Conservation (phyloP, 2,113 vertebrate species). For the Pardalotus punctatus region DNA sequence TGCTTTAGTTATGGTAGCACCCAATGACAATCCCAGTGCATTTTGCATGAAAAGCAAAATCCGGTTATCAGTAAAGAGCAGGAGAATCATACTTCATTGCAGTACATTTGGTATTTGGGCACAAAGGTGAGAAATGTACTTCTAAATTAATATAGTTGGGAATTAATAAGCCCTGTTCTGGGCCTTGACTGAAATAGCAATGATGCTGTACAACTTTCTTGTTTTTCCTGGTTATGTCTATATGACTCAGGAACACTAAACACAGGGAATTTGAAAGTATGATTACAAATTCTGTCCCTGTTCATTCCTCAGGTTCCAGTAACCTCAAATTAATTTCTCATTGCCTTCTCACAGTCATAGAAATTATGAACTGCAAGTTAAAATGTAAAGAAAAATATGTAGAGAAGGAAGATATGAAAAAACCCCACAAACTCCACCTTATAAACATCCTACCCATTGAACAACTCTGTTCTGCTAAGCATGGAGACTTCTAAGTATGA, state of each 20-base stretch:
- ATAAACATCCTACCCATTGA: neutral
- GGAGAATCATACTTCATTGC: neutral
- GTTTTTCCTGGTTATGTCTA: neutral
- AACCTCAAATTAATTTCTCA: neutral
- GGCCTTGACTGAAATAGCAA: neutral
- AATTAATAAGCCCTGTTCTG: neutral
- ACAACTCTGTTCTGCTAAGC: neutral
- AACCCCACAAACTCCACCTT: neutral
- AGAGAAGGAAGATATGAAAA: neutral
- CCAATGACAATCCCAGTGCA: neutral
- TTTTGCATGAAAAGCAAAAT: neutral
- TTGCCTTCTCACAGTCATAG: too few relatives aligned
- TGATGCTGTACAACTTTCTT: neutral
- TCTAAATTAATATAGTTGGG: neutral
- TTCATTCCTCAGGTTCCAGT: neutral
- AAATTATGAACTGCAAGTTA: neutral
- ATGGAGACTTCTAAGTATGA: neutral
- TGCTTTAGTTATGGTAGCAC: neutral
- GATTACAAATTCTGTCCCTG: neutral
- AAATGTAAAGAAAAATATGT: neutral
- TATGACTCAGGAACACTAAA: neutral
- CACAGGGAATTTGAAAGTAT: neutral
- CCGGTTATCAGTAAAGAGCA: neutral
- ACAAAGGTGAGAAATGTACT: neutral
- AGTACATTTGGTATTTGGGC: neutral